A percentile compares a stretch with the other conserved stretches of the same genome.
These are phyloP conservation scores for Diabrotica balteata DNA, from an alignment of 2,888 invertebrate species.

Conservation along the genomic window DNA sequence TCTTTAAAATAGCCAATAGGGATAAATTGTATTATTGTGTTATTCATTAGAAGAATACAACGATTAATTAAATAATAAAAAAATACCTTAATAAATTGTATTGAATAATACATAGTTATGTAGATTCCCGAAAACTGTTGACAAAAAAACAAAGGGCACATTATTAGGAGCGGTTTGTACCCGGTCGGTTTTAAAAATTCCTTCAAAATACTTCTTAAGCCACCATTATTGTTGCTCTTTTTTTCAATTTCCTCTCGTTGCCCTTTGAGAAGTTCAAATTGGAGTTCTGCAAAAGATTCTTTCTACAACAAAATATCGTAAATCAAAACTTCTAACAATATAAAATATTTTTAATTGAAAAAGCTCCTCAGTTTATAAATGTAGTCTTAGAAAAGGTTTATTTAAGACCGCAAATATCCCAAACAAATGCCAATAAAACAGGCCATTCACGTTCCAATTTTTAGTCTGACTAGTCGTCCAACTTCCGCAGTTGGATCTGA, in stretches of 20 bases:
- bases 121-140: slow-evolving; percentile 70
- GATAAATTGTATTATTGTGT: too few relatives aligned
- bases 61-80: too few relatives aligned
- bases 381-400: too few relatives aligned
- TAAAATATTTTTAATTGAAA: too few relatives aligned
- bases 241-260: slow-evolving; percentile 62
- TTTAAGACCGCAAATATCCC: too few relatives aligned
- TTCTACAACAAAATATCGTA: slow-evolving; percentile 41
- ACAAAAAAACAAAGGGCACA: slow-evolving; percentile 65
- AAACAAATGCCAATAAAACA: too few relatives aligned
- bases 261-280: slow-evolving; percentile 62
- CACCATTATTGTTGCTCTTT: slow-evolving; percentile 49
- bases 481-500: too few relatives aligned
- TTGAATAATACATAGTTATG: slow-evolving; percentile 69
- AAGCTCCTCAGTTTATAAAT: too few relatives aligned
- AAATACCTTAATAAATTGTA: slow-evolving; percentile 65
- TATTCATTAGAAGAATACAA: too few relatives aligned
- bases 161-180: slow-evolving; percentile 65
- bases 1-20: too few relatives aligned
- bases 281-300: slow-evolving; percentile 62
- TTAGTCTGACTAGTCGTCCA: too few relatives aligned
- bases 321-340: not conserved
- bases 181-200: slow-evolving; percentile 65
- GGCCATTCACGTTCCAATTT: too few relatives aligned
- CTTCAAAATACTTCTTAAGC: slow-evolving; percentile 51